These are phyloP conservation scores for Theodoxus fluviatilis DNA, from an alignment of 2,888 invertebrate genomes.

Conservation along the genomic window DNA sequence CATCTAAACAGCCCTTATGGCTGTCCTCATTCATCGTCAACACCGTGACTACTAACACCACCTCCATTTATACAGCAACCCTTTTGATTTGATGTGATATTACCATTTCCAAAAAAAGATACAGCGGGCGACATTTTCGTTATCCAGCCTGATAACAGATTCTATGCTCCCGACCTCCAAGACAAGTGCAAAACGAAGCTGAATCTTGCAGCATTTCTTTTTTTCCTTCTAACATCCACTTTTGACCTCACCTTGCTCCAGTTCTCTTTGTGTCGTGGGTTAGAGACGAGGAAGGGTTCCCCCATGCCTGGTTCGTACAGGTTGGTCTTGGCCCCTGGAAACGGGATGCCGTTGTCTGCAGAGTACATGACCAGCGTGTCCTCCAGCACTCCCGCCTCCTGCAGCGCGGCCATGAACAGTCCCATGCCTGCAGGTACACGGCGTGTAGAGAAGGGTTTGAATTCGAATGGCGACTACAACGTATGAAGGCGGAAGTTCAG, in stretches of 20 bases:
- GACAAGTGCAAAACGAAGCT: no score
- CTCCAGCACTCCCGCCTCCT: constrained; percentile 73
- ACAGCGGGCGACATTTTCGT: not conserved
- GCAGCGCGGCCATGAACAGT: constrained; percentile 77
- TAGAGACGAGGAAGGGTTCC: constrained; percentile 82
- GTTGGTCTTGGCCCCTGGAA: constrained; percentile 87
- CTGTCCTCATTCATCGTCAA: no score
- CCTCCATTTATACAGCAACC: no score
- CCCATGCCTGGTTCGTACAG: constrained; percentile 83
- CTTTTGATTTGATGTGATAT: no score
- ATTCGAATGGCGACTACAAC: no score
- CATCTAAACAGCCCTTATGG: not conserved
- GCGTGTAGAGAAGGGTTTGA: no score
- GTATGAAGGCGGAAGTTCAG: no score
- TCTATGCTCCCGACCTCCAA: no score
- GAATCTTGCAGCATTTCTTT: no score
- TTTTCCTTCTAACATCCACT: no score
- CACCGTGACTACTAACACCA: no score
- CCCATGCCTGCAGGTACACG: constrained; percentile 76
- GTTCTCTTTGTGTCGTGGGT: constrained; percentile 72
- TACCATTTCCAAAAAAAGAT: no score
- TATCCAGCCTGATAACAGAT: not conserved
- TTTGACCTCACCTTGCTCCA: constrained; percentile 71
- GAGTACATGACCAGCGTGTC: constrained; percentile 86
- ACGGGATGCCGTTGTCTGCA: constrained; percentile 91